Percentiles rank a stretch among this genome's conserved stretches.
Conservation (phyloP, 2,888 invertebrate species). For the Ypsolopha sequella region DNA sequence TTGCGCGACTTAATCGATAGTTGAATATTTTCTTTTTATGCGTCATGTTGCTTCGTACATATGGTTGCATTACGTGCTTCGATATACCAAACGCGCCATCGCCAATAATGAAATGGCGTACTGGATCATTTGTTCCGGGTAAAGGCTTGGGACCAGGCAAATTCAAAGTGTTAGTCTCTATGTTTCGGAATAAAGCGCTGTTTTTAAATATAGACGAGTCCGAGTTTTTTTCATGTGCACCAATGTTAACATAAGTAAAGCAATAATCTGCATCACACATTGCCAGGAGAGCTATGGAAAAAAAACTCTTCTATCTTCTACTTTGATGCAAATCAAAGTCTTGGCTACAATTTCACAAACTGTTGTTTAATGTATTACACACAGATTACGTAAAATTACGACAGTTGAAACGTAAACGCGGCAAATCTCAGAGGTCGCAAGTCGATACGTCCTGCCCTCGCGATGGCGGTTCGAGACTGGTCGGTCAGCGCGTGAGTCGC, state of each 20-base stretch:
- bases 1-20: constrained; percentile 4
- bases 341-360: too few relatives aligned
- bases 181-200: constrained; percentile 12
- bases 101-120: constrained; percentile 7
- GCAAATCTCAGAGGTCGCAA: too few relatives aligned
- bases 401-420: too few relatives aligned
- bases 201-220: constrained; percentile 17
- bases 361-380: too few relatives aligned
- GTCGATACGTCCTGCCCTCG: too few relatives aligned
- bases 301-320: constrained; percentile 12
- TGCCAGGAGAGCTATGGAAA: constrained; percentile 11
- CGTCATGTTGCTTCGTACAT: constrained; percentile 7
- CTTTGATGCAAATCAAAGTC: too few relatives aligned
- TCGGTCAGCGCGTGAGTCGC: too few relatives aligned
- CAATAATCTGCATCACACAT: constrained; percentile 14
- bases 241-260: constrained; percentile 14
- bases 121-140: constrained; percentile 6
- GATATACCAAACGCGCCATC: constrained; percentile 12
- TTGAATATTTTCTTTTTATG: constrained; percentile 7
- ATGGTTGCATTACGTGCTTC: constrained; percentile 10
- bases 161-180: neutral
- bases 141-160: constrained; percentile 11
- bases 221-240: constrained; percentile 19
- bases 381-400: too few relatives aligned
- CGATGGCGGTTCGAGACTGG: too few relatives aligned